A percentile compares a stretch with the other conserved stretches of the same genome.
Evolutionary conservation across 37 sponge, comb jelly and placozoan species (phyloP).

Genomic region (Eunapius fragilis): DNA sequence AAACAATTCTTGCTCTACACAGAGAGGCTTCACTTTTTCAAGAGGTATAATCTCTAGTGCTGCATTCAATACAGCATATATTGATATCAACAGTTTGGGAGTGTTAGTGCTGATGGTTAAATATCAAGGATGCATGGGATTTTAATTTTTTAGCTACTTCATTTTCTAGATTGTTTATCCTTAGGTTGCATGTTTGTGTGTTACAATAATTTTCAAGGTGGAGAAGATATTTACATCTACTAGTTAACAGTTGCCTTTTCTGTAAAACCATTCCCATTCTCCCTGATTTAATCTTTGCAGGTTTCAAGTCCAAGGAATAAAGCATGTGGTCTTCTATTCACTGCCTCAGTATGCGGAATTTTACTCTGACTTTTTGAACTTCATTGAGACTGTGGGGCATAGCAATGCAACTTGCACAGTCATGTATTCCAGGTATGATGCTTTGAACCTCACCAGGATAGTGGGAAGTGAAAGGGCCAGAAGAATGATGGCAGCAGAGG

Average conservation of each 20-base stretch:
- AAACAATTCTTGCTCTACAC: slow-evolving; percentile 85
- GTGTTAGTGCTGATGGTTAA: too few species aligned
- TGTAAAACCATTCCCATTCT: too few species aligned
- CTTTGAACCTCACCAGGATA: slow-evolving; percentile 45
- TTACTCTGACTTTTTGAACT: slow-evolving; percentile 85
- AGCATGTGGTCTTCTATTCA: slow-evolving; percentile 89
- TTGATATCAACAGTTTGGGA: too few species aligned
- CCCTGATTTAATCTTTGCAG: slow-evolving; percentile 50
- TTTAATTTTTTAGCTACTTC: too few species aligned
- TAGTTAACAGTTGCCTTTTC: too few species aligned
- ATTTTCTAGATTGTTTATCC: too few species aligned
- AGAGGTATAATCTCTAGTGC: slow-evolving; percentile 54
- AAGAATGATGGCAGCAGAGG: slow-evolving; percentile 27
- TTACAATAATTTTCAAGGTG: too few species aligned
- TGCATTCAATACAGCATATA: too few species aligned
- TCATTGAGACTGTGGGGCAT: slow-evolving; percentile 39
- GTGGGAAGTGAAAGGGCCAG: slow-evolving; percentile 58
- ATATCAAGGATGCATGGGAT: too few species aligned
- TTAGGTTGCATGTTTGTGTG: too few species aligned
- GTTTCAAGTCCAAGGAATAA: slow-evolving; percentile 70
- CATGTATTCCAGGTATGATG: slow-evolving; percentile 77
- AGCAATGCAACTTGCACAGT: slow-evolving; percentile 50
- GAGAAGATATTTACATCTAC: too few species aligned
- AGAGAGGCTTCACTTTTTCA: slow-evolving; percentile 91
- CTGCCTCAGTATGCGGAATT: slow-evolving; percentile 84